Evolutionary conservation across 2,888 invertebrate species (phyloP).

Genomic region (Shargacucullia verbasci): DNA sequence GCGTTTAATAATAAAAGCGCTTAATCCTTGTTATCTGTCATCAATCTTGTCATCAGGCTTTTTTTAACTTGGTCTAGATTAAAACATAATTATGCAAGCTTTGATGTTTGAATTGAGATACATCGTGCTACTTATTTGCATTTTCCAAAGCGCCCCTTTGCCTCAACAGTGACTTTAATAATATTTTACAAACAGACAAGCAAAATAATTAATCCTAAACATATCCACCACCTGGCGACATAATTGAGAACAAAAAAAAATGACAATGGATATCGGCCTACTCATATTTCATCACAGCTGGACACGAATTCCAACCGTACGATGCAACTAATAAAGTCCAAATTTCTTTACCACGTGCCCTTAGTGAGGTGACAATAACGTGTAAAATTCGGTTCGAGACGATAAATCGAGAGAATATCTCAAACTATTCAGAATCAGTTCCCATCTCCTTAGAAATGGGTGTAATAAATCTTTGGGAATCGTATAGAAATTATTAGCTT

Average conservation of each 20-base stretch:
- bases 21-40: too few species aligned
- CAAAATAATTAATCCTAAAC: slow-evolving; percentile 22
- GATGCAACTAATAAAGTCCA: not conserved
- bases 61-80: too few species aligned
- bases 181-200: too few species aligned
- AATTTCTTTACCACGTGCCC: slow-evolving; percentile 11
- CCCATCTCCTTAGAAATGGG: slow-evolving; percentile 62
- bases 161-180: too few species aligned
- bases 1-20: too few species aligned
- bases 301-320: slow-evolving; percentile 16
- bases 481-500: slow-evolving; percentile 63
- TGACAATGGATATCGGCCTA: slow-evolving; percentile 29
- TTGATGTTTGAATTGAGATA: too few species aligned
- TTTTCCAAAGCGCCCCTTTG: too few species aligned
- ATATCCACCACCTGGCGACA: slow-evolving; percentile 28
- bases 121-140: too few species aligned
- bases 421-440: slow-evolving; percentile 79
- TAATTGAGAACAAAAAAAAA: slow-evolving; percentile 39
- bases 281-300: slow-evolving; percentile 5
- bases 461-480: slow-evolving; percentile 65
- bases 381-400: slow-evolving; percentile 64
- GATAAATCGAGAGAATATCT: slow-evolving; percentile 75
- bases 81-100: too few species aligned
- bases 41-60: too few species aligned
- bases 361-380: slow-evolving; percentile 48